Conservation (phyloP, 2,888 invertebrate genomes). For the Drosophila acutilabella region DNA sequence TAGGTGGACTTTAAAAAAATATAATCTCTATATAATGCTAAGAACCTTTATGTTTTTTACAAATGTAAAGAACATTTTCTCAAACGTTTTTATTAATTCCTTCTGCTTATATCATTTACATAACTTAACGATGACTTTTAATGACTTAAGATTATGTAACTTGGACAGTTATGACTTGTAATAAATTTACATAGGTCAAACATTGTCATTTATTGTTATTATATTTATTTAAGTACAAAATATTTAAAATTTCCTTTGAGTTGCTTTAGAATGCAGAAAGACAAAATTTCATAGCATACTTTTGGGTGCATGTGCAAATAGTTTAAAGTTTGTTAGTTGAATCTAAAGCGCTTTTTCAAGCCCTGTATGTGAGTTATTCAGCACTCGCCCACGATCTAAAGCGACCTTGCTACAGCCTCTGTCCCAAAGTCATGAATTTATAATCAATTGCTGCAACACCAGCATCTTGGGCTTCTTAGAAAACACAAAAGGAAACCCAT, state of each 20-base stretch:
- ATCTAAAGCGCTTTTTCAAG: background rate
- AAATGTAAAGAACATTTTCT: background rate
- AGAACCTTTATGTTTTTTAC: no score
- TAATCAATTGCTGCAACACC: constrained; percentile 37
- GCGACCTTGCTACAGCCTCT: constrained; percentile 3
- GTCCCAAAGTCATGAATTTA: constrained; percentile 51
- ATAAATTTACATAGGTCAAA: background rate
- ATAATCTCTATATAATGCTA: no score
- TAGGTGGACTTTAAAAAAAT: no score
- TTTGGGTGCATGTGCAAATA: constrained; percentile 9
- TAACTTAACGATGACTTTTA: background rate
- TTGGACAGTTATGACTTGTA: background rate
- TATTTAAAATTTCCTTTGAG: no score
- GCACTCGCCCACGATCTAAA: background rate
- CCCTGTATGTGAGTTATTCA: constrained; percentile 25
- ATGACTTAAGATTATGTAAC: background rate
- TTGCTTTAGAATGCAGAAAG: background rate
- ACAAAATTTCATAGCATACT: constrained; percentile 6
- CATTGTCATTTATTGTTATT: background rate
- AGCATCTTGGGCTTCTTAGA: constrained; percentile 2
- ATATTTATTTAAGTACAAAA: no score
- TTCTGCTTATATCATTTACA: background rate
- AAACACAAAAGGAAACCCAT: background rate
- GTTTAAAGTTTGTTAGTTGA: constrained; percentile 9
- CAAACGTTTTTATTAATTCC: no score